Conservation (phyloP, 2,888 invertebrate species). For the Cheilosia urbana region DNA sequence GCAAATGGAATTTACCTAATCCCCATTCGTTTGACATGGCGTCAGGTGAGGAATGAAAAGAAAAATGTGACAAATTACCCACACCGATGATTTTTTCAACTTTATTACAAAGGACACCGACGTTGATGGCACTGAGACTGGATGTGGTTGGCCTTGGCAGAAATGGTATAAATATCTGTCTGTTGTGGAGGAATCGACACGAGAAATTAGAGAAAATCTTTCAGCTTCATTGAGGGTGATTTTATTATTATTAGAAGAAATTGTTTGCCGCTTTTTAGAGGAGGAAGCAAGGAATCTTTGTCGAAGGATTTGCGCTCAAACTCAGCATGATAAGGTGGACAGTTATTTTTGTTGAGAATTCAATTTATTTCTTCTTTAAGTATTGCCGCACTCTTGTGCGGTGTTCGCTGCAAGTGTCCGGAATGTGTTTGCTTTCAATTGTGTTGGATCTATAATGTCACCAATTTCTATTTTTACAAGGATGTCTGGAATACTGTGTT, state of each 20-base stretch:
- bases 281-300: constrained; percentile 19
- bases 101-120: constrained; percentile 69
- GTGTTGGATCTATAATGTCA: background rate
- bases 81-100: constrained; percentile 74
- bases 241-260: constrained; percentile 36
- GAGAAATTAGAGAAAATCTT: constrained; percentile 54
- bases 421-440: constrained; percentile 23
- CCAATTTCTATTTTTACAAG: background rate
- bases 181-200: constrained; percentile 59
- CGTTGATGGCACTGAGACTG: background rate
- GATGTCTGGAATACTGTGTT: background rate
- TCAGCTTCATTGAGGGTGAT: constrained; percentile 63
- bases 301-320: constrained; percentile 23
- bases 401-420: constrained; percentile 19
- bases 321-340: constrained; percentile 9
- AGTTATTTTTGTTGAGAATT: constrained; percentile 49
- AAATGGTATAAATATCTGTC: constrained; percentile 42
- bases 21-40: constrained; percentile 70
- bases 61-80: constrained; percentile 76
- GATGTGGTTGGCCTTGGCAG: background rate
- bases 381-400: background rate
- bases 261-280: constrained; percentile 15
- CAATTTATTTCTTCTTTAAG: constrained; percentile 45
- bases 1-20: constrained; percentile 76
- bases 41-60: constrained; percentile 76